A percentile compares a stretch with the other conserved stretches of the same genome.
phyloP scores from a whole-genome alignment of 2,888 invertebrate genomes.

The Drosophila nr. perissopoda region DNA sequence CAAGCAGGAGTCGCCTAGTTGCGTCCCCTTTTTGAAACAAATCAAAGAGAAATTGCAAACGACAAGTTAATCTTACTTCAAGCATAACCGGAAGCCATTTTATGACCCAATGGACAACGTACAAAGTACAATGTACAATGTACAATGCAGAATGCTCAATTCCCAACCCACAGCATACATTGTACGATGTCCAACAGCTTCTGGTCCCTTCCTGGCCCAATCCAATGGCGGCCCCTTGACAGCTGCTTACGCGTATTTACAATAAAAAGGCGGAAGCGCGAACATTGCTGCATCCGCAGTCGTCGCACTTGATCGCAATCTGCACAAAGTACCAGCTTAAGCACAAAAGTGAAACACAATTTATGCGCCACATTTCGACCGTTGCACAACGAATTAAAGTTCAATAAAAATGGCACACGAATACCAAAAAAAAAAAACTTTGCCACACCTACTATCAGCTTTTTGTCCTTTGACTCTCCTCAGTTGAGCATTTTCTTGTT shows the following conservation, averaged over 20 bases:
- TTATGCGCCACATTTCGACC: constrained; percentile 59
- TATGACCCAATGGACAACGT: constrained; percentile 80
- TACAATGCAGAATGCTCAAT: constrained; percentile 1
- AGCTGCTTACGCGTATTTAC: constrained; percentile 55
- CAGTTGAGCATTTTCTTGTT: constrained; percentile 8
- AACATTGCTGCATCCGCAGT: constrained; percentile 49
- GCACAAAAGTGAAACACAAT: constrained; percentile 54
- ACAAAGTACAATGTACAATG: constrained; percentile 39
- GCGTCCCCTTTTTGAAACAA: constrained; percentile 66
- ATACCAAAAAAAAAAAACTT: constrained; percentile 21
- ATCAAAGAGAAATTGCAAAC: constrained; percentile 84
- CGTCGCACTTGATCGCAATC: constrained; percentile 50
- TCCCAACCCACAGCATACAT: background rate
- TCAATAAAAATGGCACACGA: constrained; percentile 58
- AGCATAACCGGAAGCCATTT: constrained; percentile 82
- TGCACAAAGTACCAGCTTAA: constrained; percentile 58
- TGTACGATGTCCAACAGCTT: constrained; percentile 17
- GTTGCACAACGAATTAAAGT: constrained; percentile 67
- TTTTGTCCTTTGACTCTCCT: constrained; percentile 51
- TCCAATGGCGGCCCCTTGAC: constrained; percentile 28
- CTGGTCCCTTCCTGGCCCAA: constrained; percentile 30
- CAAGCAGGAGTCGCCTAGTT: constrained; percentile 10
- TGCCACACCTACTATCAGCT: constrained; percentile 41
- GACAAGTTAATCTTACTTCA: constrained; percentile 83
- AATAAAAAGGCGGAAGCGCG: constrained; percentile 42